Evolutionary conservation across 2,113 vertebrate species (phyloP).

Genomic region (Salminus brasiliensis): DNA sequence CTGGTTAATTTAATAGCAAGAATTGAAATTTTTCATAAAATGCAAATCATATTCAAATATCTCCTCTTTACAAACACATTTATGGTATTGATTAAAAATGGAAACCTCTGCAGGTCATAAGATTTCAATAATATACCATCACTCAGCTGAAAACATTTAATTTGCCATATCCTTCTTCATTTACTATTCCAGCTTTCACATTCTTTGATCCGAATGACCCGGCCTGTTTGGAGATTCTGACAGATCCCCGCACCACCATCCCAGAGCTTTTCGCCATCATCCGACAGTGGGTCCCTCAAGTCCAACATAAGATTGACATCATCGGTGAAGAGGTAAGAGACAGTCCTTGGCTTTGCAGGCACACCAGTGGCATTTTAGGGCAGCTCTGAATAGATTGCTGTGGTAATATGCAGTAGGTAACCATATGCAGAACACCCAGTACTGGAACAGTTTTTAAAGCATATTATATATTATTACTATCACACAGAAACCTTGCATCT

Average conservation of each 20-base stretch:
- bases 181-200: slow-evolving; percentile 79
- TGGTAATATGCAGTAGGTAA: background rate
- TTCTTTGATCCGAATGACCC: slow-evolving; percentile 95
- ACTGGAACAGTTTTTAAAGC: too few species aligned
- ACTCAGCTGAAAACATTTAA: background rate
- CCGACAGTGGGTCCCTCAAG: slow-evolving; percentile 92
- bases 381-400: background rate
- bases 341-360: background rate
- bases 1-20: too few species aligned
- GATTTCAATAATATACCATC: too few species aligned
- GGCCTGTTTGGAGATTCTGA: slow-evolving; percentile 87
- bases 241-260: slow-evolving; percentile 83
- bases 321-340: slow-evolving; percentile 86
- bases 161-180: too few species aligned
- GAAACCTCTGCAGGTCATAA: too few species aligned
- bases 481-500: too few species aligned
- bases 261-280: slow-evolving; percentile 90
- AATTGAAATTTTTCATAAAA: too few species aligned
- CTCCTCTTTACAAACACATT: too few species aligned
- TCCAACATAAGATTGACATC: slow-evolving; percentile 91
- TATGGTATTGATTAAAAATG: too few species aligned
- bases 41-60: too few species aligned
- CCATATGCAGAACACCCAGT: background rate
- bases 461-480: too few species aligned
- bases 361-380: background rate